Conservation (phyloP, 1,140 invertebrate genomes). For the Drosophila kikkawai region DNA sequence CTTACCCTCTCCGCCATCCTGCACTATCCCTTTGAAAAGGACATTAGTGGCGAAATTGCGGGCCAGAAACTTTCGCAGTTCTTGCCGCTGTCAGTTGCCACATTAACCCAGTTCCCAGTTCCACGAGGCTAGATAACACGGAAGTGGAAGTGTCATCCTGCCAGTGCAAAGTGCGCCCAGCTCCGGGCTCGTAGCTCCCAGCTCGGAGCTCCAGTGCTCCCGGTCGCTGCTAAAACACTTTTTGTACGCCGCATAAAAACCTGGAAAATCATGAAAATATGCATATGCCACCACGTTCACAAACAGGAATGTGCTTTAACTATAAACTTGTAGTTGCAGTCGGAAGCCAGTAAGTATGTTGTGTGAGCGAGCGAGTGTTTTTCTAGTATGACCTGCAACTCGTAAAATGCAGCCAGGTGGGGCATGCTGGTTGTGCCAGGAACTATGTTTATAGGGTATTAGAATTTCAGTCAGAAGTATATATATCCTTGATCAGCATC, state of each 20-base stretch:
- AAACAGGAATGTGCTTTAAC: slow-evolving; percentile 34
- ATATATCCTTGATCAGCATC: too few relatives aligned
- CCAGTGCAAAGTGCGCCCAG: slow-evolving; percentile 21
- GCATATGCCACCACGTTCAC: slow-evolving; percentile 24
- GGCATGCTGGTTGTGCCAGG: slow-evolving; percentile 5
- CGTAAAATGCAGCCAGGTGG: slow-evolving; percentile 25
- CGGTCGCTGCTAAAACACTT: slow-evolving; percentile 50
- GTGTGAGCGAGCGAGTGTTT: slow-evolving; percentile 37
- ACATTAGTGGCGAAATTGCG: slow-evolving; percentile 47
- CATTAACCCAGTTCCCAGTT: slow-evolving; percentile 69
- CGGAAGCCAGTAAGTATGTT: slow-evolving; percentile 17
- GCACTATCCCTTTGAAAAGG: background rate
- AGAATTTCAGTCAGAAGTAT: too few relatives aligned
- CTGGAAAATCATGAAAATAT: slow-evolving; percentile 63
- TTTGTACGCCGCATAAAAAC: slow-evolving; percentile 61
- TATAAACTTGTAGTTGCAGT: slow-evolving; percentile 34
- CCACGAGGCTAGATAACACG: slow-evolving; percentile 64
- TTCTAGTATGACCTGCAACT: slow-evolving; percentile 40
- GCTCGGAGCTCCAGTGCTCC: background rate
- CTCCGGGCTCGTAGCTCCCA: background rate
- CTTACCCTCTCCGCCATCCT: background rate
- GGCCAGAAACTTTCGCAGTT: slow-evolving; percentile 38
- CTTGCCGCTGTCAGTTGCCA: slow-evolving; percentile 54
- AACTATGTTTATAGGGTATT: background rate
- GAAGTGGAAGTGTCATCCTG: slow-evolving; percentile 73